Base-by-base conservation (phyloP, 2,113 vertebrate genomes). In the Upupa epops region DNA sequence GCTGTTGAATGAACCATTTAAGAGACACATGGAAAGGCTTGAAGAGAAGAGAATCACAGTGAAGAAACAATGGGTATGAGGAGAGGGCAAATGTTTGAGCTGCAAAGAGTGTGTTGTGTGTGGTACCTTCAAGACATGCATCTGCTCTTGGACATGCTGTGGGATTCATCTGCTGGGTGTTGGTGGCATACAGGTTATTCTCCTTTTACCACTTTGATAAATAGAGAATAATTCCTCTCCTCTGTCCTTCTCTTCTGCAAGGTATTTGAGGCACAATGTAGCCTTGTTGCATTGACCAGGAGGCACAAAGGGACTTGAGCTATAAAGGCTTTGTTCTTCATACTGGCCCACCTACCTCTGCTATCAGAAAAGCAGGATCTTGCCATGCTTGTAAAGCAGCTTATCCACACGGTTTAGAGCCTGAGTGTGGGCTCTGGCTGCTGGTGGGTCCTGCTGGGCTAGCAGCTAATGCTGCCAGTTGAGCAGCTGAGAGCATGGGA, bases 381-480 rank as follows among this genome's bases (percentile, higher is more conserved):
- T 4, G 2, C 36, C 7, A 0, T 21, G 51, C 2, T 7, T 56
- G 2, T 11, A 22, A 77, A 29, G 74, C 64, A 17, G n/a, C 5
- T 92, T 10, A 45, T 48, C 80, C 60, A 60, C 63, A 45, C 59
- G 40, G 76, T 31, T 16, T 49, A 56, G 7, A 58, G 11, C 54
- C 14, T 1, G 4, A 13, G 32, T 14, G 29, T 26, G 70, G 25
- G 3, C 49, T 24, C 28, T 45, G 76, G 56, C 79, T 59, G 31
- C 59, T 59, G 36, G 65, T 5, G 4, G 58, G 5, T 59, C 36
- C 92, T 84, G 63, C 88, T 61, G 78, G 68, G 71, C 54, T 48
- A 72, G 40, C 51, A 72, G 77, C 18, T 31, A 61, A 20, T 79
- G 65, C 31, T 59, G 74, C 37, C 1, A 1, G n/a, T 71, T 46